Evolutionary conservation across 2,888 invertebrate species (phyloP), one percentile per base, ranked within the genome.

Genomic region (Amblyteles armatorius): DNA sequence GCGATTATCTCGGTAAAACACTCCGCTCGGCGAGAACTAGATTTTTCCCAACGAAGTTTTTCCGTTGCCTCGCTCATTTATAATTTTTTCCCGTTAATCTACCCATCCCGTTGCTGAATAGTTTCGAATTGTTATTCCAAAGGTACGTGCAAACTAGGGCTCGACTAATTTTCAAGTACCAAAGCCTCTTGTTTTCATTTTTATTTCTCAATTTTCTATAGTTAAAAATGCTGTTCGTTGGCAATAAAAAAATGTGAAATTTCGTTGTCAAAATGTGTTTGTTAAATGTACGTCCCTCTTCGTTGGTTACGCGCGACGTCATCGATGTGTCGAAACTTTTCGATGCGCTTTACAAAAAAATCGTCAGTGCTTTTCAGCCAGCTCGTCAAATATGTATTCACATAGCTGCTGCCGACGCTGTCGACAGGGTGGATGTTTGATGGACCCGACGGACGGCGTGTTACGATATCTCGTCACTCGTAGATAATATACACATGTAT

Each of bases 1-100:
- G 63, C 74, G 65, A 68, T 68, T 79, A 85, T 83, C 82, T 83
- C 52, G 36, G 63, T 67, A 11, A 48, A 77, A 77, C 74, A 65
- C 48, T 69, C 36, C n/a, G 57, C 55, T 44, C 69, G 76, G 48
- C 68, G 50, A 79, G 55, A 13, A 60, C 22, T 13, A 52, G 76
- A 79, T 77, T 50, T 80, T 67, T 48, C 13, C 16, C 33, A 63
- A 33, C 63, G 13, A 29, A 33, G 63, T 78, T 40, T 65, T 79
- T 57, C 26, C 36, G 57, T 44, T 48, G 19, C 40, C 19, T 65
- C 63, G 63, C 60, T 67, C 44, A 52, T 71, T 82, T 67, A 6
- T 63, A 60, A 50, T 33, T 73, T 52, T 57, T 65, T 69, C 48
- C 1, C 26, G 13, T 11, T 50, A 57, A 81, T 81, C 72, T 73